These are phyloP conservation scores for Amphiprion ocellaris DNA, from an alignment of 2,113 vertebrate species.

Conservation along the genomic window DNA sequence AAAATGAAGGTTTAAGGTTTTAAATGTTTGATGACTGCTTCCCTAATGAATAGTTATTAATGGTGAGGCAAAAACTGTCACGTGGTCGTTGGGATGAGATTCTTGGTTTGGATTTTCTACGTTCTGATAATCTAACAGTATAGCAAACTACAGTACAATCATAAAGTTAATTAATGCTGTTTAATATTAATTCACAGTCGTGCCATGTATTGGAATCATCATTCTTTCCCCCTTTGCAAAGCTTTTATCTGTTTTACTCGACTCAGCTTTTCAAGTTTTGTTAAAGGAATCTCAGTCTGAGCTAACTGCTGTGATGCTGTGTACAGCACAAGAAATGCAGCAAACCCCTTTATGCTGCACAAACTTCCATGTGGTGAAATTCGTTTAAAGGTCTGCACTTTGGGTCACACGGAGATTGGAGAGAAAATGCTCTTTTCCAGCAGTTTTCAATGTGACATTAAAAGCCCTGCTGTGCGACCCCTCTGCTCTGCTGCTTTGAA, in stretches of 20 bases:
- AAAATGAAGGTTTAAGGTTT: constrained; percentile 32
- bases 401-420: constrained; percentile 43
- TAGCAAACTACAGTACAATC: no score
- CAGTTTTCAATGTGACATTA: constrained; percentile 50
- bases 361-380: constrained; percentile 60
- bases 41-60: constrained; percentile 19
- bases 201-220: neutral
- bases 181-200: neutral
- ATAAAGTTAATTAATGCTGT: no score
- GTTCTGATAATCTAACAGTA: no score
- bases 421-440: constrained; percentile 57
- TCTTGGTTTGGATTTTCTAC: no score
- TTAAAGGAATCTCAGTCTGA: constrained; percentile 23
- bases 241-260: constrained; percentile 16
- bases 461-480: constrained; percentile 33
- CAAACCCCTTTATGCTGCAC: constrained; percentile 55
- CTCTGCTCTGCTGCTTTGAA: constrained; percentile 45
- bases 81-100: neutral
- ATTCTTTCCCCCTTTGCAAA: neutral
- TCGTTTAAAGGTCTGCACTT: constrained; percentile 58
- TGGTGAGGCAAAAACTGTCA: neutral
- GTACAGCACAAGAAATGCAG: constrained; percentile 49
- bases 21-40: constrained; percentile 41
- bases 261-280: constrained; percentile 26
- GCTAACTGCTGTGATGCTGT: constrained; percentile 43